These are phyloP conservation scores for Anastrepha ludens DNA, from an alignment of 1,140 invertebrate species.

Conservation along the genomic window DNA sequence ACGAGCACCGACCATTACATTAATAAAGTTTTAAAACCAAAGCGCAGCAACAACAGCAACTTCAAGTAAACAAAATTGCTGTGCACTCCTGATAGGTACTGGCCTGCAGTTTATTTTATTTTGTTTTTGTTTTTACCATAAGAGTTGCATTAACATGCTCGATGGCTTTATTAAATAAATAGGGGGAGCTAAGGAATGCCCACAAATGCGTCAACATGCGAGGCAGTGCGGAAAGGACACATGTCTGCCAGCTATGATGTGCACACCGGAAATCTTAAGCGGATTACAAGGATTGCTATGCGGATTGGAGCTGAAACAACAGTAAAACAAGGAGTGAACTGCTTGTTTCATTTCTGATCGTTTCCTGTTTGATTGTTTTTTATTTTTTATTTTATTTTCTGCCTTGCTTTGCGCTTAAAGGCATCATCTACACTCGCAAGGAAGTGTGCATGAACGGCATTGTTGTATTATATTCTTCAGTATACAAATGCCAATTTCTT, in stretches of 20 bases:
- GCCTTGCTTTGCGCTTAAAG: not conserved
- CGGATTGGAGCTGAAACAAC: not conserved
- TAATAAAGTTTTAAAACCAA: not conserved
- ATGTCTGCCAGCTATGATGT: not conserved
- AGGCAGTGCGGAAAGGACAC: not conserved
- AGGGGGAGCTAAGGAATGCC: too few species aligned
- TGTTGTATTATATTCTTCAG: not conserved
- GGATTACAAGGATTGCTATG: conserved; percentile 32
- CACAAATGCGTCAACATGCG: not conserved
- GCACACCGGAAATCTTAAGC: not conserved
- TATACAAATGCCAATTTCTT: too few species aligned
- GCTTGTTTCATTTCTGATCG: too few species aligned
- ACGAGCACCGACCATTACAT: not conserved
- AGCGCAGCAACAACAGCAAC: not conserved
- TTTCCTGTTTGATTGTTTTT: too few species aligned
- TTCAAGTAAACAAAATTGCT: not conserved
- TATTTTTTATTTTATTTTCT: too few species aligned
- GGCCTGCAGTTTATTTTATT: not conserved
- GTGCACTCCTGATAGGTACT: not conserved
- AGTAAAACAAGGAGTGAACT: not conserved
- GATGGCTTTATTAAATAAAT: too few species aligned
- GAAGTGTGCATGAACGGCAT: not conserved
- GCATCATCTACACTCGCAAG: not conserved
- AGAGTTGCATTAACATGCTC: too few species aligned
- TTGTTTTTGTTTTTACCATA: too few species aligned